Base-by-base conservation (phyloP, 2,797 vertebrate genomes). In the Rhynchotus rufescens region DNA sequence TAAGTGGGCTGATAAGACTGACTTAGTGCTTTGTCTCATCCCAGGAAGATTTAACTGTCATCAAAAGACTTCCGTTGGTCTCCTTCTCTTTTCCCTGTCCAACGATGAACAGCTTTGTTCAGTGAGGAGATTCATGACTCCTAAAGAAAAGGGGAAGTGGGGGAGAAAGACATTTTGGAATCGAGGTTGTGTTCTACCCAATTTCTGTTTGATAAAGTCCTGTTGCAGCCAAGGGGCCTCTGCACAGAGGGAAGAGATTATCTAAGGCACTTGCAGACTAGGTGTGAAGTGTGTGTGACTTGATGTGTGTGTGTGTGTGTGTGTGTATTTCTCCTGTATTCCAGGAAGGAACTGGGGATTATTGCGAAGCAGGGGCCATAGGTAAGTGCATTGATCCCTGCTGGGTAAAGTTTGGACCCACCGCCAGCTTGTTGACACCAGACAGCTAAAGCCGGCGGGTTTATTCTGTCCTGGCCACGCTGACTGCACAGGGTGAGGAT, bases 281-380 rank as follows among this genome's bases (percentile, higher is more conserved):
- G 28, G 28, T 30, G 15, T 30, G 30, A 28, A 30, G 26, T 19
- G 16, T 54, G 15, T 54, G 52, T 54, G 52, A 54, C 67, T 34
- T 49, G 25, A 68, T 19, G 14, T 36, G 36, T 10, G 9, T 36
- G 36, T 36, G 9, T 36, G 9, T 36, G 36, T 36, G 36, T 36
- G 36, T 36, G 36, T 36, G 36, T 36, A 10, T 36, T 36, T 97
- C 93, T 97, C 96, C 97, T 98, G 96, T 97, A 96, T 97, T 97
- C 96, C 95, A 97, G 96, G 96, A 97, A 97, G 96, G 97, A 97
- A 77, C 95, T 97, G 93, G 73, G 90, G 96, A 97, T 97, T 97
- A 94, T 97, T 98, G 96, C 96, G 86, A 97, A 95, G 93, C 96
- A 95, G 96, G 96, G 94, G 89, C 64, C 49, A 87, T 96, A 93